Evolutionary conservation across 2,888 invertebrate genomes (phyloP).

Genomic region (Leptodirus hochenwartii): DNA sequence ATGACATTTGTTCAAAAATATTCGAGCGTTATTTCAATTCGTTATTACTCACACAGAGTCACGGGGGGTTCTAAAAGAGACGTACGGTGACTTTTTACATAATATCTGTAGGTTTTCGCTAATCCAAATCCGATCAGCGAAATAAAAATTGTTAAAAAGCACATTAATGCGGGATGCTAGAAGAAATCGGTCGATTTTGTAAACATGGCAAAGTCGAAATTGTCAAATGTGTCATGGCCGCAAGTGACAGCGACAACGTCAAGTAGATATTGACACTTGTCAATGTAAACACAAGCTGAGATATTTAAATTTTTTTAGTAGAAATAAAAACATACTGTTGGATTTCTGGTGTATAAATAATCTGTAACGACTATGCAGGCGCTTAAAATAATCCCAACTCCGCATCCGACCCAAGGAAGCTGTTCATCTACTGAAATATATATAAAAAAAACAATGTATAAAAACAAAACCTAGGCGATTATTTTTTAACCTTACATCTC

Average conservation of each 20-base stretch:
- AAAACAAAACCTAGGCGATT: neutral
- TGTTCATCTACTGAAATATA: constrained; percentile 42
- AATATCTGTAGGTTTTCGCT: constrained; percentile 38
- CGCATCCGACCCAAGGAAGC: constrained; percentile 57
- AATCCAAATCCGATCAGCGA: constrained; percentile 47
- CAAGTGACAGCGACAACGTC: neutral
- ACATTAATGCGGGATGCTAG: constrained; percentile 56
- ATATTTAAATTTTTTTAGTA: too few species aligned
- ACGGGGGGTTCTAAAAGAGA: constrained; percentile 34
- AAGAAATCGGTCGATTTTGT: constrained; percentile 17
- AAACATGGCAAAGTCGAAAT: constrained; percentile 1
- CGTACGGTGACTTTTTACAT: constrained; percentile 31
- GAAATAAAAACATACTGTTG: constrained; percentile 35
- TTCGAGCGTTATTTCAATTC: neutral
- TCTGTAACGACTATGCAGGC: constrained; percentile 51
- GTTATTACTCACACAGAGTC: constrained; percentile 24
- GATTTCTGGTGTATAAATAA: constrained; percentile 42
- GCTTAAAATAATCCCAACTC: constrained; percentile 50
- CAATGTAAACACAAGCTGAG: too few species aligned
- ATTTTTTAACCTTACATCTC: constrained; percentile 22
- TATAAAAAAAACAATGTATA: constrained; percentile 1
- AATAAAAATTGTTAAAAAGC: constrained; percentile 45
- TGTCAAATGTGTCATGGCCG: neutral
- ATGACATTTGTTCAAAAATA: constrained; percentile 5
- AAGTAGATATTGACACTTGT: too few species aligned